A percentile compares a stretch with the other conserved stretches of the same genome.
Conservation (phyloP, 2,888 invertebrate genomes). For the Eupithecia abbreviata region DNA sequence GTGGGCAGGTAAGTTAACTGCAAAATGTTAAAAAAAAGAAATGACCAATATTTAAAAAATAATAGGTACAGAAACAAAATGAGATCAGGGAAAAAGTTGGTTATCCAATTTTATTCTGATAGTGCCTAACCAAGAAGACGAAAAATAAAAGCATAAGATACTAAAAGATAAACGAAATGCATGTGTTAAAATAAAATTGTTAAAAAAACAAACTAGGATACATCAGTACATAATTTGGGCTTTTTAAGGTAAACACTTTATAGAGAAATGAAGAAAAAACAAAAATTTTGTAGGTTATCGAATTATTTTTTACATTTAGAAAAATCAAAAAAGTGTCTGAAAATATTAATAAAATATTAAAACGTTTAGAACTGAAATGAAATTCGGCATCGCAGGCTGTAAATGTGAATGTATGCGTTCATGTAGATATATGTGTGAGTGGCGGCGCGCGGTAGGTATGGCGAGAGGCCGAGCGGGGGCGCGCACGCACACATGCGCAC, state of each 20-base stretch:
- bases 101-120: neutral
- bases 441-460: conserved; percentile 53
- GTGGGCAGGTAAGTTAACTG: neutral
- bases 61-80: neutral
- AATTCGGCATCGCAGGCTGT: conserved; percentile 34
- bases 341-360: too few relatives aligned
- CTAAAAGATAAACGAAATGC: neutral
- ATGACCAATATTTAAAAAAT: neutral
- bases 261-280: too few relatives aligned
- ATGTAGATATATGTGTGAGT: conserved; percentile 40
- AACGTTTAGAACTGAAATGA: conserved; percentile 10
- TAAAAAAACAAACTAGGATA: too few relatives aligned
- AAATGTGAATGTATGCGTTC: conserved; percentile 24
- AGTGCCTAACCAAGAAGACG: neutral
- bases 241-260: too few relatives aligned
- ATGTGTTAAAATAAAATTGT: neutral
- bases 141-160: neutral
- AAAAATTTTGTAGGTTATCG: too few relatives aligned
- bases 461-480: conserved; percentile 73
- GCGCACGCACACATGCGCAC: conserved; percentile 64
- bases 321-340: too few relatives aligned
- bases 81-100: neutral
- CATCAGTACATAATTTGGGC: too few relatives aligned
- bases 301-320: too few relatives aligned
- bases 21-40: neutral